Evolutionary conservation across 2,888 invertebrate species (phyloP).

Genomic region (Dione vanillae): DNA sequence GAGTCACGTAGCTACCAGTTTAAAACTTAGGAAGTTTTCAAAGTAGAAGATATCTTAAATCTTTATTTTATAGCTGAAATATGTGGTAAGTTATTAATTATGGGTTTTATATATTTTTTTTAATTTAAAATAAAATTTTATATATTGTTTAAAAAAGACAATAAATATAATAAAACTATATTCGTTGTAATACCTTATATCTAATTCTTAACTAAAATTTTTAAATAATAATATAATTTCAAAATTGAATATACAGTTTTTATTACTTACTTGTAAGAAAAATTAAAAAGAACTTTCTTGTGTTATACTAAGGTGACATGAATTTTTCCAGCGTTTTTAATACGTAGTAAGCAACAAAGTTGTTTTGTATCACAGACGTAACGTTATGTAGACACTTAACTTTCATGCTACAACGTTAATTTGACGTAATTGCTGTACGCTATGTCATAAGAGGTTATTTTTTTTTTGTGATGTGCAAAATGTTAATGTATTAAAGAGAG

Average conservation of each 20-base stretch:
- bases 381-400: background rate
- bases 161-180: too few relatives aligned
- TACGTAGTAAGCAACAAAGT: conserved; percentile 9
- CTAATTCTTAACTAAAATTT: too few relatives aligned
- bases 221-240: too few relatives aligned
- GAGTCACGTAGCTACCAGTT: conserved; percentile 35
- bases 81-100: conserved; percentile 1
- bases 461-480: conserved; percentile 10
- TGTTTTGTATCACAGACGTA: background rate
- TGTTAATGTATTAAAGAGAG: too few relatives aligned
- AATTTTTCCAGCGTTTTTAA: conserved; percentile 10
- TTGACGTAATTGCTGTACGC: conserved; percentile 13
- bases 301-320: background rate
- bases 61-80: conserved; percentile 18
- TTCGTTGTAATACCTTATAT: too few relatives aligned
- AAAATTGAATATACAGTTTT: too few relatives aligned
- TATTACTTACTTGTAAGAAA: too few relatives aligned
- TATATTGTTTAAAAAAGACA: too few relatives aligned
- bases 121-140: too few relatives aligned
- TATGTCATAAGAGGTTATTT: background rate
- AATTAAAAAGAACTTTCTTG: background rate
- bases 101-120: background rate
- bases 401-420: conserved; percentile 18
- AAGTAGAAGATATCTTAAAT: conserved; percentile 28
- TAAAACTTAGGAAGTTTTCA: conserved; percentile 32